Base-by-base conservation (phyloP, 2,797 vertebrate species). In the Falco cherrug region DNA sequence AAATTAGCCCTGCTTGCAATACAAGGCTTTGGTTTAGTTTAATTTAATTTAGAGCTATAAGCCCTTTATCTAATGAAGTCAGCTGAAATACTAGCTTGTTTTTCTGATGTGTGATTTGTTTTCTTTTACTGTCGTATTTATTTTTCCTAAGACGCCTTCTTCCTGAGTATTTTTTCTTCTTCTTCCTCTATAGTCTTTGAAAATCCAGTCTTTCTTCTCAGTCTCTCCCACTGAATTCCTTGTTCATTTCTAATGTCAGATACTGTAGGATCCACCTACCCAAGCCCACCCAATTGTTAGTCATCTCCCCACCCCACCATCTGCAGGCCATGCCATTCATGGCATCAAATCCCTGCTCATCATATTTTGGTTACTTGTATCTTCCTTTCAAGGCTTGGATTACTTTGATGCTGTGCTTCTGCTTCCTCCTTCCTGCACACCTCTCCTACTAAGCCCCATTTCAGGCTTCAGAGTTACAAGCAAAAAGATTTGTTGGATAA, bases 241-340 rank as follows among this genome's bases (percentile, higher is more conserved):
- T 69, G 8, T 61, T 94, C 9, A 54, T 87, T 90, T 89, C 47
- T 94, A 48, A 84, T 77, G 81, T 85, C 78, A 91, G 10, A 57
- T 92, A 68, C 92, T 65, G 53, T 64, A 68, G 75, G 41, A 92
- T 91, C 82, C 87, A 85, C 76, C 91, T 86, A 92, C 84, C 82
- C 61, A 78, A 93, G 11, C 87, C 90, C 65, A 95, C 76, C 82
- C 68, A 88, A 65, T 35, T 61, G 60, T 89, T 95, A 94, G 91
- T 96, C 94, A 91, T 92, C 31, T 87, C 79, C 26, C 68, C 57
- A 67, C 69, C 45, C 59, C 53, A 83, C 82, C 65, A 95, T 77
- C 92, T 96, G 82, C 79, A 93, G 79, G 65, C 75, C 91, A 33
- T 47, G 53, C 41, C 89, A 86, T 92, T 89, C 89, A 83, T 77